phyloP scores from a whole-genome alignment of 2,113 vertebrate genomes.

The Xyrauchen texanus region DNA sequence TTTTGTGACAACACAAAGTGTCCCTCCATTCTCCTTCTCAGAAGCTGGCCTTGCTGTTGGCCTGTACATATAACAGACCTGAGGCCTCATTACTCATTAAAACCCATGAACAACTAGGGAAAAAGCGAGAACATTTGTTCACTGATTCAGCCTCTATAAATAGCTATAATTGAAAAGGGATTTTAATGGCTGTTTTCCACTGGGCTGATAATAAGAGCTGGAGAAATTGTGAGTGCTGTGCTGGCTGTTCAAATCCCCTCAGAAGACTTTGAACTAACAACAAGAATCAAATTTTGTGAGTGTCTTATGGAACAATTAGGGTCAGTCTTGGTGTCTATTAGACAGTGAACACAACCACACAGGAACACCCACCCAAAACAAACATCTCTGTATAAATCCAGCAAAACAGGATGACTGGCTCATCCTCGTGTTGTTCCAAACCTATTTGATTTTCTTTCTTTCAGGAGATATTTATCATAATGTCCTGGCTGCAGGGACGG shows the following conservation, averaged over 20 bases:
- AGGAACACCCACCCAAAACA: not conserved
- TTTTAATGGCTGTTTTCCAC: constrained; percentile 57
- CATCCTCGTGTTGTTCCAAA: too few species aligned
- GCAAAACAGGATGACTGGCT: constrained; percentile 5
- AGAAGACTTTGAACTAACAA: constrained; percentile 55
- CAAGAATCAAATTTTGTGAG: constrained; percentile 41
- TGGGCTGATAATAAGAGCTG: constrained; percentile 46
- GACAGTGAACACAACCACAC: not conserved
- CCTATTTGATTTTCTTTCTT: too few species aligned
- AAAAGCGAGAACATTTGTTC: constrained; percentile 55
- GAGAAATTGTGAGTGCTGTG: constrained; percentile 26
- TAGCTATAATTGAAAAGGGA: constrained; percentile 60
- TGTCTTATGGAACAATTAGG: constrained; percentile 47
- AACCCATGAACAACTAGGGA: constrained; percentile 48
- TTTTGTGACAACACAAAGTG: not conserved
- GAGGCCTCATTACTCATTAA: constrained; percentile 56
- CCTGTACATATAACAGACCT: constrained; percentile 37
- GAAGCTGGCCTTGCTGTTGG: constrained; percentile 19
- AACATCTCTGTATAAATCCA: not conserved
- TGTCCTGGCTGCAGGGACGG: too few species aligned
- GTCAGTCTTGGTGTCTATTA: constrained; percentile 21
- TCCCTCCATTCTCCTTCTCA: not conserved
- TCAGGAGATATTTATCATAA: too few species aligned
- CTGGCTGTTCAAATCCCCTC: constrained; percentile 52
- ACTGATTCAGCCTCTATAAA: constrained; percentile 57